Evolutionary conservation across 1,140 invertebrate genomes (phyloP).

Genomic region (Drosophila melanica): DNA sequence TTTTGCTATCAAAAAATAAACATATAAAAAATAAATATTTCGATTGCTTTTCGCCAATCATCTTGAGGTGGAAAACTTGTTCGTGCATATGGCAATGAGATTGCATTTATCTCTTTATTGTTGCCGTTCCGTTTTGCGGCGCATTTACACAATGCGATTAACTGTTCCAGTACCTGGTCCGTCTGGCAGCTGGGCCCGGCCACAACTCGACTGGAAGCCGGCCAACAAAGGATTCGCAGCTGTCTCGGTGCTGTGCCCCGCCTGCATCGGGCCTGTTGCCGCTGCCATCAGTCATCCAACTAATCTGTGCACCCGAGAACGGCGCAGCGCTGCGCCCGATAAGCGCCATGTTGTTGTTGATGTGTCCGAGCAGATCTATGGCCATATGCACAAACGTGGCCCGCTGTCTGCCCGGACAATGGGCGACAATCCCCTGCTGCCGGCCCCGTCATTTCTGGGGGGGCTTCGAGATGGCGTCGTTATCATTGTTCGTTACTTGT

Average conservation of each 20-base stretch:
- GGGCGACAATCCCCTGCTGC: not conserved
- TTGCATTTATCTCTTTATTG: too few relatives aligned
- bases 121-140: not conserved
- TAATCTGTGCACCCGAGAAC: slow-evolving; percentile 33
- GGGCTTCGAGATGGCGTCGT: not conserved
- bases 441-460: not conserved
- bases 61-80: too few relatives aligned
- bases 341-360: slow-evolving; percentile 46
- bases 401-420: not conserved
- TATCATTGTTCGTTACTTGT: slow-evolving; percentile 55
- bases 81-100: too few relatives aligned
- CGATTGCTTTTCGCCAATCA: too few relatives aligned
- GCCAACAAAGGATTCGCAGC: slow-evolving; percentile 26
- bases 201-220: not conserved
- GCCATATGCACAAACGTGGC: slow-evolving; percentile 31
- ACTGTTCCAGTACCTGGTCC: slow-evolving; percentile 12
- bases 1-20: too few relatives aligned
- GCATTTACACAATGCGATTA: slow-evolving; percentile 15
- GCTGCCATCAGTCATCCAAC: slow-evolving; percentile 44
- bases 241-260: not conserved
- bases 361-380: slow-evolving; percentile 43
- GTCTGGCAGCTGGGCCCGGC: not conserved
- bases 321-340: slow-evolving; percentile 25
- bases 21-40: too few relatives aligned
- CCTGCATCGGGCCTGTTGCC: slow-evolving; percentile 18